These are phyloP conservation scores for Toxotes jaculatrix DNA, from an alignment of 2,113 vertebrate genomes.

Conservation along the genomic window DNA sequence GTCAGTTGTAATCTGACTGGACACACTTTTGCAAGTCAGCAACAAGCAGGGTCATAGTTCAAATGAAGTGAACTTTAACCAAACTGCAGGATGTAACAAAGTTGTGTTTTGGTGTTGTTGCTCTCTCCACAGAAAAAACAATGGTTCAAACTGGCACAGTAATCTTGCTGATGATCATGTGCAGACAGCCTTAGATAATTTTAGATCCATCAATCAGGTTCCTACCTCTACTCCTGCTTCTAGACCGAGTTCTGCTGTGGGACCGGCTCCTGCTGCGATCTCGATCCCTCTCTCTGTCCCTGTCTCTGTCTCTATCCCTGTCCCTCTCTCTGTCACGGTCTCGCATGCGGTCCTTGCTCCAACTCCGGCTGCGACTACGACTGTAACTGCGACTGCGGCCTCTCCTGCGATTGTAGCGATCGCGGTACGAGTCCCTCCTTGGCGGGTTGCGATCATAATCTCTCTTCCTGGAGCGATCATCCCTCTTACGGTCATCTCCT, in stretches of 20 bases:
- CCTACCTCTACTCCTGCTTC: conserved; percentile 88
- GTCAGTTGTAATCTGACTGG: not conserved
- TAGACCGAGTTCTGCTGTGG: conserved; percentile 85
- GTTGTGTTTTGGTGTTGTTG: not conserved
- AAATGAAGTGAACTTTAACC: not conserved
- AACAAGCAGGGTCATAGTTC: not conserved
- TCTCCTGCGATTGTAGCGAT: conserved; percentile 94
- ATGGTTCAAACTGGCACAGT: not conserved
- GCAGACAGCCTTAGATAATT: not conserved
- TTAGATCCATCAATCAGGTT: not conserved
- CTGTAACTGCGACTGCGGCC: conserved; percentile 95
- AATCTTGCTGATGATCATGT: not conserved
- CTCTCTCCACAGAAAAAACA: not conserved
- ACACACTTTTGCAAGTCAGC: not conserved
- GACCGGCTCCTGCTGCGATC: conserved; percentile 80
- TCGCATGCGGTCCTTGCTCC: conserved; percentile 93
- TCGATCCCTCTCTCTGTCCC: conserved; percentile 81
- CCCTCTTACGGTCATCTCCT: conserved; percentile 94
- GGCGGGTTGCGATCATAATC: conserved; percentile 94
- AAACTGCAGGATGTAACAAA: not conserved
- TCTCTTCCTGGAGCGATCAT: conserved; percentile 95
- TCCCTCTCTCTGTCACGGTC: conserved; percentile 93
- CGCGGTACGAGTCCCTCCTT: conserved; percentile 94
- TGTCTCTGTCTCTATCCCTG: conserved; percentile 85
- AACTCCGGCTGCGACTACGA: conserved; percentile 94